Evolutionary conservation across 2,888 invertebrate genomes (phyloP).

Genomic region (Euphydryas editha): DNA sequence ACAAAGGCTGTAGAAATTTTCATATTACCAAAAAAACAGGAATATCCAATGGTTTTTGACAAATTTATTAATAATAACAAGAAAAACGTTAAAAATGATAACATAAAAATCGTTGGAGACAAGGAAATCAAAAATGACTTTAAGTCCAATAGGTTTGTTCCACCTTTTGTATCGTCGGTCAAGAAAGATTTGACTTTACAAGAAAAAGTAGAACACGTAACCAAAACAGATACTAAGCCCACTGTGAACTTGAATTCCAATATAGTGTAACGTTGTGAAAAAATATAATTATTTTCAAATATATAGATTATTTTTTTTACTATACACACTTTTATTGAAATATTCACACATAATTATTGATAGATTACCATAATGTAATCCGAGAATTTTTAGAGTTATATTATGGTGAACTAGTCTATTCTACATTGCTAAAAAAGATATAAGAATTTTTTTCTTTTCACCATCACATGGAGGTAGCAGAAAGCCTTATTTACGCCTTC

Average conservation of each 20-base stretch:
- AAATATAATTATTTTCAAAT: not conserved
- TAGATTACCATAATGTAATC: no score
- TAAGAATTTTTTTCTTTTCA: not conserved
- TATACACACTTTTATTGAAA: no score
- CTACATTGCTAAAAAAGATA: no score
- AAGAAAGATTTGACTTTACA: constrained; percentile 61
- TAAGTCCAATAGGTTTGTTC: constrained; percentile 43
- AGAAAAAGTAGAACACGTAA: constrained; percentile 45
- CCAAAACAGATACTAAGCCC: constrained; percentile 39
- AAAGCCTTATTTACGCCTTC: constrained; percentile 44
- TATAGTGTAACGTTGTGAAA: constrained; percentile 9
- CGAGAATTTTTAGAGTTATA: no score
- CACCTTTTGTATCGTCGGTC: constrained; percentile 46
- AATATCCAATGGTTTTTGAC: constrained; percentile 45
- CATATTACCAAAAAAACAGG: constrained; percentile 66
- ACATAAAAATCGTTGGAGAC: constrained; percentile 63
- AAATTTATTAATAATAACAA: constrained; percentile 45
- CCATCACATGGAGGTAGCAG: constrained; percentile 5
- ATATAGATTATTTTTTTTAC: not conserved
- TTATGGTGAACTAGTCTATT: no score
- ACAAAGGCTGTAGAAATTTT: constrained; percentile 67
- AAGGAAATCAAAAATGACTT: constrained; percentile 57
- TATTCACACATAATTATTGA: no score
- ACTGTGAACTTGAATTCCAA: constrained; percentile 22
- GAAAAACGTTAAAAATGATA: constrained; percentile 48